Evolutionary conservation across 2,888 invertebrate genomes (phyloP), one percentile per base, ranked within the genome.

Genomic region (Erannis defoliaria): DNA sequence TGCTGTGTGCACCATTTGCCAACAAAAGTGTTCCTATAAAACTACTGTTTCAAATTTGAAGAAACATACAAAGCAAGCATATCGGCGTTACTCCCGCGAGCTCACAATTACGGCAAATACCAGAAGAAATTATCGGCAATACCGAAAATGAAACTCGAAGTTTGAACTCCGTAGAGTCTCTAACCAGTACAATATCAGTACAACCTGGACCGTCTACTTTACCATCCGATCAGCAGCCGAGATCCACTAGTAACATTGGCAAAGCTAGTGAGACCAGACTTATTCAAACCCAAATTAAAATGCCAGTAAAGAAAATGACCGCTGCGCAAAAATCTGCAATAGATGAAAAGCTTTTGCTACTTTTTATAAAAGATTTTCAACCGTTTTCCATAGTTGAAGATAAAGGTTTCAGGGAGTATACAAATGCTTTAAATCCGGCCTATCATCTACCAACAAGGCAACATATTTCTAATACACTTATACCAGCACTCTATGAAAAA

Each of bases 331-430:
- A 35, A 40, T 21, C 21, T 29, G 40, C 26, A 38, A 51, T 51
- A 40, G 51, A 40, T 35, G 38, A 29, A 29, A 40, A 51, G 26
- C 21, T 51, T 21, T 51, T 51, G 29, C 26, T 51, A 21, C 51
- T 51, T 26, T 51, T 63, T 33, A 65, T 53, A 8, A 68, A 69
- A 21, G 51, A 58, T 5, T 72, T 66, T 46, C 73, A 73, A 16
- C 73, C 72, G 5, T 74, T 73, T 53, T 64, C 66, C 0, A 50
- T 74, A 10, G 73, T 75, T 1, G 69, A 75, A 60, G 70, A 75
- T 63, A 62, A 67, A 29, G 54, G 65, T 2, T 74, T 73, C 43
- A 55, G 45, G 57, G 71, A 71, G 45, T 66, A 70, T 46, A 55
- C 31, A 38, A 65, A 3, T 71, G 70, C 38, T 38, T 38, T 51